Base-by-base conservation (phyloP, 2,888 invertebrate species). In the Eupithecia dodoneata region DNA sequence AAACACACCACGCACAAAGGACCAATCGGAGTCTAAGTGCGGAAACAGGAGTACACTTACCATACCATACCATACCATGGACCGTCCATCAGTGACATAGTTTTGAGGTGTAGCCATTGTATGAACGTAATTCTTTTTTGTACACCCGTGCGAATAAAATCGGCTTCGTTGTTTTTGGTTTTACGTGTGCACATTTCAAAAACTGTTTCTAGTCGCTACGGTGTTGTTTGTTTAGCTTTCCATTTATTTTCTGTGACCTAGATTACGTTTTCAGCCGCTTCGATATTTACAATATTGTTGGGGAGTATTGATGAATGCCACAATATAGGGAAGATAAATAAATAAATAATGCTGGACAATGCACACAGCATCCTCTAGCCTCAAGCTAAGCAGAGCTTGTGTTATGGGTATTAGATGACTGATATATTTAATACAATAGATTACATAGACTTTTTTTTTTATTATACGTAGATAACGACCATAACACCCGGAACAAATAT, bases 81-180 rank as follows among this genome's bases (percentile, higher is more conserved):
- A 15, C 65, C 84, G 85, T 87, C 84, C 80, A 87, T 87, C 88
- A 87, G 81, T 87, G 86, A 85, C 84, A 84, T 75, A 79, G 79
- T 81, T 81, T 30, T 80, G 78, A 82, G 71, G 77, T 59, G 55
- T 74, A 59, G 79, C 80, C 79, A 81, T 77, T 75, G 74, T 80
- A 82, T 82, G 63, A 65, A 44, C 42, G 59, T 18, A 55, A 55
- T n/a, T 65, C 45, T 41, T 69, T 18, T 73, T 76, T 66, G 13
- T 13, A 63, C 42, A 65, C 59, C 47, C 44, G 69, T 49, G 49
- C 72, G 47, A 79, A 77, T 76, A 76, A 65, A 74, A 65, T 49
- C 1, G 44, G 52, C 10, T 45, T 55, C n/a, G 72, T 75, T 70
- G 13, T 63, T 75, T 75, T 73, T 9, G 18, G 44, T 71, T 59